Conservation (phyloP, 2,797 vertebrate genomes). For the Tiaroga cobitis region DNA sequence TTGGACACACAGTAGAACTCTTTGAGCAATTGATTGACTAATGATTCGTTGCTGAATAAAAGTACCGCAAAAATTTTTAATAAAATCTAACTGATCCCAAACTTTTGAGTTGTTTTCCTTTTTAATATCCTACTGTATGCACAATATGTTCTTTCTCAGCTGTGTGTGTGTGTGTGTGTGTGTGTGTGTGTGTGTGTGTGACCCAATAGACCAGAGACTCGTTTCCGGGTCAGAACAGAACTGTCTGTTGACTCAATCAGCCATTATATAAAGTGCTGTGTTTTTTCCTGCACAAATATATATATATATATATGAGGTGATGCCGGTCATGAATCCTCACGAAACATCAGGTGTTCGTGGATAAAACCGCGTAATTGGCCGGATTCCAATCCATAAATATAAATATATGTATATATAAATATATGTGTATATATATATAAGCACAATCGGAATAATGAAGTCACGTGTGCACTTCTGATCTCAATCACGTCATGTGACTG, state of each 20-base stretch:
- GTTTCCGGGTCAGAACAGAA: too few species aligned
- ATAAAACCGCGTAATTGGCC: conserved; percentile 12
- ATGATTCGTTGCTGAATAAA: too few species aligned
- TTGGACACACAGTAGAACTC: too few species aligned
- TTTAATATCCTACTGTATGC: not conserved
- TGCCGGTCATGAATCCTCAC: conserved; percentile 28
- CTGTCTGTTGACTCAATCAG: conserved; percentile 40
- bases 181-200: too few species aligned
- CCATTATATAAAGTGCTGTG: conserved; percentile 17
- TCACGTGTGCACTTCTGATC: not conserved
- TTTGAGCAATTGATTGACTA: too few species aligned
- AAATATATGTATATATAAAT: conserved; percentile 7
- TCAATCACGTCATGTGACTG: too few species aligned
- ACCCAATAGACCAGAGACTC: too few species aligned
- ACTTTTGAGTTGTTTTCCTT: too few species aligned
- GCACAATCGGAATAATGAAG: conserved; percentile 10
- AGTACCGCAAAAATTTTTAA: too few species aligned
- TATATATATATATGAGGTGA: not conserved
- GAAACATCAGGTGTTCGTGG: conserved; percentile 8
- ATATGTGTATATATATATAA: not conserved
- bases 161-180: too few species aligned
- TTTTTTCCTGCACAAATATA: not conserved
- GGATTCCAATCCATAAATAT: not conserved
- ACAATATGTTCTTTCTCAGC: not conserved
- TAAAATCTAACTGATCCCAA: too few species aligned